phyloP scores from a whole-genome alignment of 2,888 invertebrate genomes.

The Pimpla rufipes region DNA sequence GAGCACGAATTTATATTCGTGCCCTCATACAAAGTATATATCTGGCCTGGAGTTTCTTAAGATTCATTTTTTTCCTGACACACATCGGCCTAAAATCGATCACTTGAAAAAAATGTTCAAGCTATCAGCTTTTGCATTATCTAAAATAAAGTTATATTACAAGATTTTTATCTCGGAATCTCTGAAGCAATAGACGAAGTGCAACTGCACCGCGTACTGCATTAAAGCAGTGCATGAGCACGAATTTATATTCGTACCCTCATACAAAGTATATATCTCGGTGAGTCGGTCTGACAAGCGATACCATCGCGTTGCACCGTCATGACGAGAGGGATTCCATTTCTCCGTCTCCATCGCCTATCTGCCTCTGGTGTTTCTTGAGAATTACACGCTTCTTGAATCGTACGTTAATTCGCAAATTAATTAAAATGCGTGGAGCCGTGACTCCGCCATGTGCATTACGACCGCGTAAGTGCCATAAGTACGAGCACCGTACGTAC shows the following conservation, averaged over 20 bases:
- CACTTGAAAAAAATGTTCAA: too few species aligned
- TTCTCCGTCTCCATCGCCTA: neutral
- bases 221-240: too few species aligned
- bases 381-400: conserved; percentile 23
- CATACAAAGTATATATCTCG: conserved; percentile 27
- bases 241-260: conserved; percentile 24
- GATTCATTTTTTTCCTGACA: neutral
- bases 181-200: too few species aligned
- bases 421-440: conserved; percentile 42
- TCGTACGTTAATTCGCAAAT: conserved; percentile 34
- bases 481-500: conserved; percentile 27
- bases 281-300: conserved; percentile 12
- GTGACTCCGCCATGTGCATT: conserved; percentile 21
- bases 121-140: too few species aligned
- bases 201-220: neutral
- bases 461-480: neutral
- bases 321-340: conserved; percentile 17
- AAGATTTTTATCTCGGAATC: too few species aligned
- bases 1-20: too few species aligned
- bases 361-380: conserved; percentile 2
- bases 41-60: neutral
- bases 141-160: too few species aligned
- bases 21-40: conserved; percentile 25
- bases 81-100: too few species aligned
- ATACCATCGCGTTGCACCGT: conserved; percentile 17